Base-by-base conservation (phyloP, 1,140 invertebrate genomes). In the Formica exsecta region DNA sequence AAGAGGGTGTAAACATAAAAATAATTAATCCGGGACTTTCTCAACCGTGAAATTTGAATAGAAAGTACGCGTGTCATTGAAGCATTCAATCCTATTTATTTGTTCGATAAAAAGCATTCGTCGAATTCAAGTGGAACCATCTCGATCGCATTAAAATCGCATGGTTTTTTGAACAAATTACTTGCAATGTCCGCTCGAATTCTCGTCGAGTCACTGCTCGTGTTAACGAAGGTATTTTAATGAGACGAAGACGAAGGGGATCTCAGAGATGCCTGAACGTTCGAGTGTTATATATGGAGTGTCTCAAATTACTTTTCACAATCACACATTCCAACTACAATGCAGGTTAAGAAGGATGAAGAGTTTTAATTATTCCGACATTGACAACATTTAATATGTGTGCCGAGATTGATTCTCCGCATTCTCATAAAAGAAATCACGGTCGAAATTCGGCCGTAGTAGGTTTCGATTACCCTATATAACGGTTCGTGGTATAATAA, bases 141-240 rank as follows among this genome's bases (percentile, higher is more conserved):
- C 13, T n/a, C 29, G 13, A 68, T 29, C 41, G 16, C 48, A 25
- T 70, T 25, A 44, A 32, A 22, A 48, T 22, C 11, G 29, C 13
- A n/a, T 36, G 19, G 11, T 79, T 79, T 79, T 44, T 51, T 44
- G 41, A 16, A 32, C 13, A n/a, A 61, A 32, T 83, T 41, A 57
- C 32, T 44, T 62, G 16, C 62, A 32, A 73, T 44, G 13, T n/a
- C 19, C 13, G 7, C 16, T 32, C n/a, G 6, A 51, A 51, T 59
- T 80, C 48, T 44, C 16, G 25, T 73, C 7, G 25, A 73, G 54
- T 83, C n/a, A 73, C 19, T 22, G 3, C 36, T 71, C n/a, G 19
- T 32, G 36, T 81, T 68, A 81, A 22, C 51, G 51, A 13, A 83
- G 38, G 38, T 73, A 73, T 74, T 83, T 83, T 83, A 73, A 81